phyloP scores from a whole-genome alignment of 2,797 vertebrate species.

The Manis pentadactyla region DNA sequence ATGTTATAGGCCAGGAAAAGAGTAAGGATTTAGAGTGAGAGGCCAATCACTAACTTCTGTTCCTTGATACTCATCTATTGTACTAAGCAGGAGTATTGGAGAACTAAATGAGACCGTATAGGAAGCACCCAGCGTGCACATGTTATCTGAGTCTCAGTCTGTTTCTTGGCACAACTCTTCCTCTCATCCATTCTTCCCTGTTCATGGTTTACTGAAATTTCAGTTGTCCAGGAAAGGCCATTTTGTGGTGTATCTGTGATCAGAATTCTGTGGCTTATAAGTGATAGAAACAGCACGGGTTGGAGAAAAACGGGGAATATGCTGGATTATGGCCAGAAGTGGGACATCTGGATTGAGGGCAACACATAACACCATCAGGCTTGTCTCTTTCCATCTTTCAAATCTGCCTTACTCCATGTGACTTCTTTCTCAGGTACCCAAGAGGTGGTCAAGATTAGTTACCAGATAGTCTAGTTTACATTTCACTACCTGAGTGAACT shows the following conservation, averaged over 20 bases:
- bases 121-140: neutral
- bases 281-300: neutral
- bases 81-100: neutral
- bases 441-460: neutral
- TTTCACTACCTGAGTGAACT: neutral
- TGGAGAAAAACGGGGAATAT: neutral
- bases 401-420: neutral
- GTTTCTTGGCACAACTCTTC: neutral
- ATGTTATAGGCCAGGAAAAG: neutral
- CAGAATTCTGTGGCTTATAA: neutral
- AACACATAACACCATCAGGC: neutral
- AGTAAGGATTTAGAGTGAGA: neutral
- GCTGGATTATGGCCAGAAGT: neutral
- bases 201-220: neutral
- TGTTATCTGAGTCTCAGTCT: conserved; percentile 28
- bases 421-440: neutral
- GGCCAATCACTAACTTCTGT: neutral
- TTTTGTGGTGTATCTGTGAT: neutral
- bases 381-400: neutral
- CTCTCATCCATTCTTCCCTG: neutral
- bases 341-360: neutral
- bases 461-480: neutral
- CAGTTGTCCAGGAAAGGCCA: neutral
- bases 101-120: neutral
- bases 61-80: neutral